Base-by-base conservation (phyloP, 2,797 vertebrate genomes). In the Cephalopachus bancanus region DNA sequence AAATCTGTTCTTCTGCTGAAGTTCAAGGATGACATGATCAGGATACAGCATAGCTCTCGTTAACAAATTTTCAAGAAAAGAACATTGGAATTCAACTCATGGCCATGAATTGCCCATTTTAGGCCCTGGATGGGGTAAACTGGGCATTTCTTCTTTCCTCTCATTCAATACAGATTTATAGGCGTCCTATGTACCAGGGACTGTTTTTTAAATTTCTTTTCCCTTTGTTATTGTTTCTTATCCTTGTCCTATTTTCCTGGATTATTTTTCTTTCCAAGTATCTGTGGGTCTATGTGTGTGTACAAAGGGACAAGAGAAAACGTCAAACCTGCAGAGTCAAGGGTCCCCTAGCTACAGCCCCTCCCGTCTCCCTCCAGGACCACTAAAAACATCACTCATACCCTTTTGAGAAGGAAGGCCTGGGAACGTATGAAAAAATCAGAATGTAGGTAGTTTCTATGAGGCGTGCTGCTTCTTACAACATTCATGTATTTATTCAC, bases 111-210 rank as follows among this genome's bases (percentile, higher is more conserved):
- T 24, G 30, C 26, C 51, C 44, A 44, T 90, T 94, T 88, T 74
- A 94, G 67, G 24, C 8, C 49, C 93, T 92, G 53, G 81, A 72
- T 53, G 67, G 83, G 44, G 76, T 49, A 95, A 93, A 79, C 75
- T 57, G 30, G 12, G 28, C 44, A 53, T 55, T 80, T 89, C 71
- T 86, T 87, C 84, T 89, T 85, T 90, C 89, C 30, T 89, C 51
- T 89, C 26, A 75, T 80, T 91, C 44, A 83, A 7, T 62, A 76
- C 76, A 49, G 17, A 84, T 62, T 49, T 51, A 75, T 20, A 67
- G 22, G 60, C 67, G 15, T 92, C 81, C 26, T 72, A 20, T 51
- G 72, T 74, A 65, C 89, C 65, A 88, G 88, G 62, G 60, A 53
- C 91, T 24, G 22, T 51, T 85, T 78, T 85, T 59, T 37, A 37